These are phyloP conservation scores for Chionomys nivalis DNA, from an alignment of 2,113 vertebrate genomes.

Conservation along the genomic window DNA sequence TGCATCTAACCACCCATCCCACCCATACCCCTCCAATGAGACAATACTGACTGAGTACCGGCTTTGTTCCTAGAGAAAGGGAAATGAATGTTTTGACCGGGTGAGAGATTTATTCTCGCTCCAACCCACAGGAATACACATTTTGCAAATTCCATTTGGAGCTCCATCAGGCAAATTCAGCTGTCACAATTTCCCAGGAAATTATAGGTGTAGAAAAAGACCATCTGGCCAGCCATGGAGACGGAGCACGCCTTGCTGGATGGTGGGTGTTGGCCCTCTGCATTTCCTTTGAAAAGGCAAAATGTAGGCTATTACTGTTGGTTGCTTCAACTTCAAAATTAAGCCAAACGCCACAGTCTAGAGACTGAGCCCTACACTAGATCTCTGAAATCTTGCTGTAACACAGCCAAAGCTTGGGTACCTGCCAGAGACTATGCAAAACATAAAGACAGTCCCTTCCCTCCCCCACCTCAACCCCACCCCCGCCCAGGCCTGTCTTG, in stretches of 20 bases:
- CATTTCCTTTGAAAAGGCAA: not conserved
- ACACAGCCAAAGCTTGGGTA: not conserved
- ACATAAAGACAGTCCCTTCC: not conserved
- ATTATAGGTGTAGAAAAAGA: constrained; percentile 58
- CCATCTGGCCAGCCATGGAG: constrained; percentile 54
- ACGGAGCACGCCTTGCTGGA: not conserved
- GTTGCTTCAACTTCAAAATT: not conserved
- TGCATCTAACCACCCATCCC: not conserved
- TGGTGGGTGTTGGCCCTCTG: not conserved
- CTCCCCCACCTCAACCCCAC: not conserved
- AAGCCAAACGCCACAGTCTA: not conserved
- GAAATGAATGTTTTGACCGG: not conserved
- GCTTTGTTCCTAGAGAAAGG: not conserved
- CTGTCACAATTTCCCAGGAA: constrained; percentile 66
- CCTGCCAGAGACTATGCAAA: not conserved
- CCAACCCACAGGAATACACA: constrained; percentile 8
- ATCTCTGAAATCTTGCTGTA: not conserved
- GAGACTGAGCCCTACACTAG: rapidly evolving
- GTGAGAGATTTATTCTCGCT: not conserved
- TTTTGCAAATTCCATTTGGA: constrained; percentile 62
- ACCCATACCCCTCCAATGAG: not conserved
- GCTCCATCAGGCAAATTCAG: constrained; percentile 60
- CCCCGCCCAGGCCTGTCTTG: not conserved
- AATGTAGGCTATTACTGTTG: not conserved
- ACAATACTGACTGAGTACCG: rapidly evolving